phyloP scores from a whole-genome alignment of 1,140 invertebrate species.

The Globodera ellingtonae region DNA sequence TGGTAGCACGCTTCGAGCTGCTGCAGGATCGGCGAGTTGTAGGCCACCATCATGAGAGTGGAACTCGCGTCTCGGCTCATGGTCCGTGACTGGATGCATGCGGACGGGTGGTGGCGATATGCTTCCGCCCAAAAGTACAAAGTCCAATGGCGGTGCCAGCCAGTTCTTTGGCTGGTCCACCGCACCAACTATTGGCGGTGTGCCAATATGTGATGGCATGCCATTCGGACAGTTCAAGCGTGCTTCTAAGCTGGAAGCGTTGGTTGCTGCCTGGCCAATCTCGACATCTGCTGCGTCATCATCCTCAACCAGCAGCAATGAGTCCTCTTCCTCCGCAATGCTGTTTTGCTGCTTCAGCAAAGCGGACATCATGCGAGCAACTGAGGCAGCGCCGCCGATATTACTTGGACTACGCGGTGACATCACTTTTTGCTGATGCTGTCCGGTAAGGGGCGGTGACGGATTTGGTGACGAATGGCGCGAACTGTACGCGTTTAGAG shows the following conservation, averaged over 20 bases:
- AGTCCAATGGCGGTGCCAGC: conserved; percentile 17
- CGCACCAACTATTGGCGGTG: neutral
- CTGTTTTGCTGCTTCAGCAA: conserved; percentile 28
- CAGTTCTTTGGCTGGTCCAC: conserved; percentile 8
- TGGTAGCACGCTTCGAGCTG: neutral
- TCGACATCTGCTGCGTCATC: conserved; percentile 1
- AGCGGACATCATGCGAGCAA: conserved; percentile 25
- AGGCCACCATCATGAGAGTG: neutral
- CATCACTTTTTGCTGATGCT: no score
- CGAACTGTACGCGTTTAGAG: conserved; percentile 11
- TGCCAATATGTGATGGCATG: neutral
- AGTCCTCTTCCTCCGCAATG: conserved; percentile 28
- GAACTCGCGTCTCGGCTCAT: conserved; percentile 13
- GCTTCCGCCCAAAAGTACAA: conserved; percentile 14
- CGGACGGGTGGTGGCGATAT: conserved; percentile 19
- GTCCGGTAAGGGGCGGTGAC: conserved; percentile 7
- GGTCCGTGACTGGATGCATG: conserved; percentile 24
- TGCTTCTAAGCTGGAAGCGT: neutral
- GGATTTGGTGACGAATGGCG: conserved; percentile 26
- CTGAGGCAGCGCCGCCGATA: conserved; percentile 4
- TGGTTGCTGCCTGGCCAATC: neutral
- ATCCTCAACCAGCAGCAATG: conserved; percentile 10
- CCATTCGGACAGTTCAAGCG: conserved; percentile 3
- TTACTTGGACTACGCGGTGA: neutral
- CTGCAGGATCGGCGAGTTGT: neutral